Evolutionary conservation across 2,113 vertebrate genomes (phyloP), one percentile per base, ranked within the genome.

Genomic region (Corythaixoides concolor): DNA sequence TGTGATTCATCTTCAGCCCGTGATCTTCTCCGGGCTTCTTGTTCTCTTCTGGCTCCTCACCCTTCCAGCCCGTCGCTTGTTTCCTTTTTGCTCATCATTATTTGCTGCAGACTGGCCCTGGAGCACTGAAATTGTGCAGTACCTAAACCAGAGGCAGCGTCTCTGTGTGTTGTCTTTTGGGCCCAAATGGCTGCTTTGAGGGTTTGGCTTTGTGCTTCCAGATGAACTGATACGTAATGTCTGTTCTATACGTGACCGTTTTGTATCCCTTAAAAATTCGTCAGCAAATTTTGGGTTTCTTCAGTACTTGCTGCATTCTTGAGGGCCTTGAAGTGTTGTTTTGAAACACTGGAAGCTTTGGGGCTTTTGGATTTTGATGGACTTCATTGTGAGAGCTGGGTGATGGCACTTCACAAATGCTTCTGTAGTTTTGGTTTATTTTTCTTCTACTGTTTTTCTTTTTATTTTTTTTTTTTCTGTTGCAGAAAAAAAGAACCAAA

Each of bases 211-310:
- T 64, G 27, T 43, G 49, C 18, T 79, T 88, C 81, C 7, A 58
- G 68, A n/a, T 35, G 13, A 73, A 9, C 41, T 62, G 45, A 8
- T 59, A 27, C 17, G 69, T 58, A 28, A 32, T 16, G 14, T 49
- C 47, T 27, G 1, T 85, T 53, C 74, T 32, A 0, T 39, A 27
- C 4, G 0, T 0, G 0, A 30, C 16, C 11, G 1, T 49, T 89
- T 87, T n/a, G n/a, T n/a, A n/a, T n/a, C n/a, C n/a, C n/a, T n/a
- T n/a, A n/a, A n/a, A n/a, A n/a, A n/a, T n/a, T n/a, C n/a, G n/a
- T n/a, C n/a, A n/a, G n/a, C n/a, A 45, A 49, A 32, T 47, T 35
- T 35, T 4, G 43, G 19, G 1, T n/a, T n/a, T 33, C 35, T 43
- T 39, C 6, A 22, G 50, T 70, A 35, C 27, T 37, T 39, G 12